A percentile compares a stretch with the other conserved stretches of the same genome.
Conservation (phyloP, 2,113 vertebrate genomes). For the Sphyrna mokarran region DNA sequence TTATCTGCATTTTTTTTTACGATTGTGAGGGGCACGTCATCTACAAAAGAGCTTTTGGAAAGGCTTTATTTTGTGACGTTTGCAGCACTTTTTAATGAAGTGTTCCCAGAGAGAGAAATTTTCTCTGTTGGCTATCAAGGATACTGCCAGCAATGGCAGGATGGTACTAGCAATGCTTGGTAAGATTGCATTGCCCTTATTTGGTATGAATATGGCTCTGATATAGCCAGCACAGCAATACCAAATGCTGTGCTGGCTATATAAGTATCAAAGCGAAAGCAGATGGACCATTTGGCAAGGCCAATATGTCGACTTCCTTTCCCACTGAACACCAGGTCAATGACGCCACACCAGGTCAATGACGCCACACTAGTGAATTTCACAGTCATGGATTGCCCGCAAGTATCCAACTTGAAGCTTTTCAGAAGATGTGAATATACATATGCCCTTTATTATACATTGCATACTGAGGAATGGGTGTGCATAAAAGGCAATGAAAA, state of each 20-base stretch:
- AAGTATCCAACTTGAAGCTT: neutral
- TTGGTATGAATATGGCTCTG: neutral
- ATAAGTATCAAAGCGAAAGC: neutral
- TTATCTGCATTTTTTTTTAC: neutral
- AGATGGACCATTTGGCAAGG: neutral
- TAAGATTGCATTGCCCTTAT: neutral
- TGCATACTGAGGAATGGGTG: neutral
- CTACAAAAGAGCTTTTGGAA: neutral
- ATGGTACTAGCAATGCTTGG: neutral
- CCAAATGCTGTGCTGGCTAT: neutral
- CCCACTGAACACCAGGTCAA: neutral
- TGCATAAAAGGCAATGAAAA: neutral
- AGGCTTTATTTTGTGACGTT: neutral
- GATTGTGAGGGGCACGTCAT: neutral
- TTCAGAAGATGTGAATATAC: neutral
- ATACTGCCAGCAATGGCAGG: neutral
- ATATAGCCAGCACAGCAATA: neutral
- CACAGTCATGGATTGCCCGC: neutral
- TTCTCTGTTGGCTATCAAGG: neutral
- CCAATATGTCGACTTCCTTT: neutral
- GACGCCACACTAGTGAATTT: neutral
- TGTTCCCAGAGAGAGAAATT: neutral
- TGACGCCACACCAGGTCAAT: neutral
- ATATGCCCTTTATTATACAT: neutral
- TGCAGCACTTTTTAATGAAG: neutral